Conservation (phyloP, 2,113 vertebrate genomes). For the Talpa occidentalis region DNA sequence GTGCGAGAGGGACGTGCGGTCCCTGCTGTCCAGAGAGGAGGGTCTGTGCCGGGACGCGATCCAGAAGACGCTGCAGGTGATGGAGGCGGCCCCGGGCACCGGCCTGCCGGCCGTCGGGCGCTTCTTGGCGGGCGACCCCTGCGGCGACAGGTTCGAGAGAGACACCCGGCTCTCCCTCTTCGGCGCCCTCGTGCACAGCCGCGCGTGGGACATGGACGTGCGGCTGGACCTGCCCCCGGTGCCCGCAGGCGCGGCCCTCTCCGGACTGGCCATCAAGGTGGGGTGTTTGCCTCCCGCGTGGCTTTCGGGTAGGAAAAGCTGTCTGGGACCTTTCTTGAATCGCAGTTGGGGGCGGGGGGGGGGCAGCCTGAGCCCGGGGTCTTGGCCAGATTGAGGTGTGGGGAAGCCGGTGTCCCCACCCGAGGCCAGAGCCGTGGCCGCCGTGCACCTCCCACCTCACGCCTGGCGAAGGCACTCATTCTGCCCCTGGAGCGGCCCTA, state of each 20-base stretch:
- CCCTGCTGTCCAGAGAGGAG: slow-evolving; percentile 90
- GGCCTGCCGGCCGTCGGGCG: slow-evolving; percentile 89
- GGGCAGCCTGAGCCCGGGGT: no score
- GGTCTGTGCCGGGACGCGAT: slow-evolving; percentile 86
- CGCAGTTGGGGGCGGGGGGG: no score
- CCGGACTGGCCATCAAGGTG: slow-evolving; percentile 95
- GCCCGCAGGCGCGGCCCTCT: slow-evolving; percentile 93
- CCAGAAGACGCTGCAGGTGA: slow-evolving; percentile 88
- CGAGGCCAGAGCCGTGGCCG: no score
- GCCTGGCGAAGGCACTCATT: no score
- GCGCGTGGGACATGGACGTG: slow-evolving; percentile 94
- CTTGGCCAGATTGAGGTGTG: no score
- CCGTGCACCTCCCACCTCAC: no score
- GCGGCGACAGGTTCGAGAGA: slow-evolving; percentile 92
- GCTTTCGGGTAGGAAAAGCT: neutral
- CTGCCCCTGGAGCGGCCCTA: no score
- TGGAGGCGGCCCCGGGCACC: slow-evolving; percentile 93
- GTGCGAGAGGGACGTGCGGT: slow-evolving; percentile 90
- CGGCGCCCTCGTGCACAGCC: slow-evolving; percentile 94
- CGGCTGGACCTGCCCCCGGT: slow-evolving; percentile 94
- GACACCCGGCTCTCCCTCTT: slow-evolving; percentile 94
- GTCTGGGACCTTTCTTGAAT: neutral
- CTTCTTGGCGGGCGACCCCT: slow-evolving; percentile 81
- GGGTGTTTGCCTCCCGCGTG: neutral
- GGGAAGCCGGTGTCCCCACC: neutral